A percentile compares a stretch with the other conserved stretches of the same genome.
Evolutionary conservation across 2,888 invertebrate genomes (phyloP).

Genomic region (Troides helena): DNA sequence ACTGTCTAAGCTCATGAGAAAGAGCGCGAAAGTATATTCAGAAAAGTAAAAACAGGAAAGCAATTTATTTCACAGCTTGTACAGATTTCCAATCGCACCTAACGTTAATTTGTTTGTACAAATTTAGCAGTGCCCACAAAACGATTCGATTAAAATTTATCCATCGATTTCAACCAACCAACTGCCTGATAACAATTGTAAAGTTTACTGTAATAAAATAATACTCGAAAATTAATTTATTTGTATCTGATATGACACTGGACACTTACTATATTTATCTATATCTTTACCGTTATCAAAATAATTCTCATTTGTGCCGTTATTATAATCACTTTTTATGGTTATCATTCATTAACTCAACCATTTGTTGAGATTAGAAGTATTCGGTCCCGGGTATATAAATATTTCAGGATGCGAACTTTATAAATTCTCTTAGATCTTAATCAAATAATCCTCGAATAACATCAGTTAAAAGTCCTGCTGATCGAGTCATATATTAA

Average conservation of each 20-base stretch:
- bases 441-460: too few species aligned
- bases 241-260: constrained; percentile 6
- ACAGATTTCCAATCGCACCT: constrained; percentile 68
- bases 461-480: too few species aligned
- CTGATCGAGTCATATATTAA: too few species aligned
- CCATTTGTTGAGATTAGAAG: too few species aligned
- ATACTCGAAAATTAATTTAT: constrained; percentile 24
- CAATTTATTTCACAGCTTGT: constrained; percentile 59
- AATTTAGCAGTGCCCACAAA: constrained; percentile 59
- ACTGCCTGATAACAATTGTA: constrained; percentile 38
- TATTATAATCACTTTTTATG: background rate
- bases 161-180: constrained; percentile 51
- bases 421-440: too few species aligned
- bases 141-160: constrained; percentile 66
- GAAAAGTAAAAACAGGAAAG: constrained; percentile 46
- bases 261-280: background rate
- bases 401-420: too few species aligned
- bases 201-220: constrained; percentile 26
- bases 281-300: background rate
- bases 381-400: too few species aligned
- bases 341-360: too few species aligned
- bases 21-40: background rate
- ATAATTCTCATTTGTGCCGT: background rate
- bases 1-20: background rate
- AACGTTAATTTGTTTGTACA: constrained; percentile 71